phyloP scores from a whole-genome alignment of 2,888 invertebrate genomes.

The Tachina lurida region DNA sequence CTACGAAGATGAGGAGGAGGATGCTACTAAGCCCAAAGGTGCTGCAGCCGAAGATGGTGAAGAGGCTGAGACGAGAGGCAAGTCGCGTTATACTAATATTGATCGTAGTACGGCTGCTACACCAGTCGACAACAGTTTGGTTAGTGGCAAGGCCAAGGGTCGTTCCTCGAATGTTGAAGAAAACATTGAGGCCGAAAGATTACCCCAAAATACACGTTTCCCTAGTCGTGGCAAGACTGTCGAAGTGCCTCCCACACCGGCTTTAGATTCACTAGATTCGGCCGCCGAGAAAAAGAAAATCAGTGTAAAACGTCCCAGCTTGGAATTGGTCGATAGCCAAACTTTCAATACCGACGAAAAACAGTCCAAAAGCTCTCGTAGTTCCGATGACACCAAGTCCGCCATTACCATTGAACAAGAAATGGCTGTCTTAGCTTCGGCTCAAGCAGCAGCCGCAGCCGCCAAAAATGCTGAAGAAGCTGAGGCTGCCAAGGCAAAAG shows the following conservation, averaged over 20 bases:
- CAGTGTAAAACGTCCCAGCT: conserved; percentile 87
- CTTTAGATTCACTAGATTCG: conserved; percentile 86
- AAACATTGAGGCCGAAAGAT: conserved; percentile 82
- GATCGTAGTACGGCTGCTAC: conserved; percentile 82
- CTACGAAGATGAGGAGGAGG: conserved; percentile 91
- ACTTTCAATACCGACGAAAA: conserved; percentile 89
- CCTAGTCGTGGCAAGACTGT: conserved; percentile 87
- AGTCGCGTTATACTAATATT: conserved; percentile 82
- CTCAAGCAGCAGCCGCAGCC: conserved; percentile 73
- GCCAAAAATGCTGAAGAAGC: conserved; percentile 69
- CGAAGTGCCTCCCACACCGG: conserved; percentile 84
- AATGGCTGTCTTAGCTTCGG: conserved; percentile 76
- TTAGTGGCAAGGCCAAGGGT: conserved; percentile 86
- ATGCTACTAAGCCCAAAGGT: conserved; percentile 78
- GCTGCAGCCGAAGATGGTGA: conserved; percentile 78
- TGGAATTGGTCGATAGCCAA: conserved; percentile 91
- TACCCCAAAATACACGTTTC: conserved; percentile 93
- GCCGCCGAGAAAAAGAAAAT: conserved; percentile 81
- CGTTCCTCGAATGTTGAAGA: conserved; percentile 79
- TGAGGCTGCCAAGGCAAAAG: conserved; percentile 71
- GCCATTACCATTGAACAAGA: conserved; percentile 78
- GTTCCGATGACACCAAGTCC: conserved; percentile 79
- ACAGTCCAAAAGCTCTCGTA: conserved; percentile 80
- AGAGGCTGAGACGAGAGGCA: conserved; percentile 82
- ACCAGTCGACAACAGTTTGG: conserved; percentile 85